Conservation (phyloP, 2,797 vertebrate species). For the Artibeus lituratus region DNA sequence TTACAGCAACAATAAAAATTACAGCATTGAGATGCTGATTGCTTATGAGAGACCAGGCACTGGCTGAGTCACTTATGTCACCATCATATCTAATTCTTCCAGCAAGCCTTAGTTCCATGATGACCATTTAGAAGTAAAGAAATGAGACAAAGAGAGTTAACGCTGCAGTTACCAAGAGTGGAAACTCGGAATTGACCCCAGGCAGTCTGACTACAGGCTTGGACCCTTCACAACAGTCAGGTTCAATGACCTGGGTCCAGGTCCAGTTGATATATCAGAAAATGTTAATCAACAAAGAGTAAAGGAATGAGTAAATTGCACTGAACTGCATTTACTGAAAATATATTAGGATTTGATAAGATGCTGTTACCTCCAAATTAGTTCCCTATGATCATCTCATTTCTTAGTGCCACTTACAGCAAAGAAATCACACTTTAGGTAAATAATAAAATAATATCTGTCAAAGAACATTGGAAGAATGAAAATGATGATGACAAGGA, state of each 20-base stretch:
- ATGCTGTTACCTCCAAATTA: not conserved
- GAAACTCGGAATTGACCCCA: not conserved
- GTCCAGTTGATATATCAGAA: not conserved
- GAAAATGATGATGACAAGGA: not conserved
- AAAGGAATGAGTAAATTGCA: constrained; percentile 13
- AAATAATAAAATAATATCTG: not conserved
- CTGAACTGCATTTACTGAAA: not conserved
- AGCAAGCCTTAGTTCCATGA: not conserved
- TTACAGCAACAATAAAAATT: not conserved
- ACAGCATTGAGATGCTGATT: not conserved
- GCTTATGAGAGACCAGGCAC: not conserved
- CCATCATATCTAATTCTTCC: not conserved
- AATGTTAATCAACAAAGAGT: not conserved
- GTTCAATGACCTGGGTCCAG: not conserved
- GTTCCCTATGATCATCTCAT: not conserved
- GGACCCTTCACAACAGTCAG: not conserved
- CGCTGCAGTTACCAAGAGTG: not conserved
- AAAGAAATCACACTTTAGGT: not conserved
- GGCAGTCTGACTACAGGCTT: not conserved
- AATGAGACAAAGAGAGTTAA: not conserved
- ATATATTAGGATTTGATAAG: not conserved
- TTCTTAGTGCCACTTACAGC: not conserved
- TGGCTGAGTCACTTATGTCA: not conserved
- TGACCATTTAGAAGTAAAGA: not conserved
- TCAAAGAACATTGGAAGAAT: not conserved